Percentiles rank a stretch among this genome's conserved stretches.
Conservation (phyloP, 2,113 vertebrate species). For the Gasterosteus nipponicus region DNA sequence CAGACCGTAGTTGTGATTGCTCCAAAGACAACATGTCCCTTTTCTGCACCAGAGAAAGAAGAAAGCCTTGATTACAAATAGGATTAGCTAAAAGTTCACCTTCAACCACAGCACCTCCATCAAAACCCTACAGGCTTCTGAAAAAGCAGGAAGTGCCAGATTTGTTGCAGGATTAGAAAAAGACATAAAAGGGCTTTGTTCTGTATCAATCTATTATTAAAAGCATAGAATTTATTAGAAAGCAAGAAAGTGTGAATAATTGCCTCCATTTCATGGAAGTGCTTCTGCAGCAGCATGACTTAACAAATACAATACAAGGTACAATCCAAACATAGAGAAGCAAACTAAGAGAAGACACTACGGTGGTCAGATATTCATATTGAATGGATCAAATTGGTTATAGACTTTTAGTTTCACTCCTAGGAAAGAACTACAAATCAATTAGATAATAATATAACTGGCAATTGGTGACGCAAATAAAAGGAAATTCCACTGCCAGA, state of each 20-base stretch:
- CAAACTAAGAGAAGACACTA: neutral
- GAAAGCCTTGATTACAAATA: slow-evolving; percentile 61
- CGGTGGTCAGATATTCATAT: slow-evolving; percentile 6
- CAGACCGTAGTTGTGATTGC: slow-evolving; percentile 40
- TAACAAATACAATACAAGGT: slow-evolving; percentile 20
- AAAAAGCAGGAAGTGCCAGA: slow-evolving; percentile 16
- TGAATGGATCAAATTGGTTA: neutral
- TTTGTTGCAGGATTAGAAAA: neutral
- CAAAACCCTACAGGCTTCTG: slow-evolving; percentile 21
- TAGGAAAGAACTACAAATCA: neutral
- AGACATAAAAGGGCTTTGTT: slow-evolving; percentile 8
- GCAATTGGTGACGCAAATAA: neutral
- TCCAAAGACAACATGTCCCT: slow-evolving; percentile 58
- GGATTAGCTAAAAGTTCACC: slow-evolving; percentile 60
- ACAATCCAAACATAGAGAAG: slow-evolving; percentile 20
- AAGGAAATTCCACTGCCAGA: neutral
- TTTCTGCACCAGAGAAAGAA: slow-evolving; percentile 51
- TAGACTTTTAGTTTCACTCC: neutral
- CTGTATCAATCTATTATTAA: slow-evolving; percentile 25
- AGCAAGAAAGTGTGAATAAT: slow-evolving; percentile 20
- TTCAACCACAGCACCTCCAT: slow-evolving; percentile 14
- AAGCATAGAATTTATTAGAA: slow-evolving; percentile 12
- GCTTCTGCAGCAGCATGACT: slow-evolving; percentile 34
- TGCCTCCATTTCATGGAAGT: slow-evolving; percentile 28
- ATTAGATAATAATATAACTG: neutral